These are phyloP conservation scores for Polypterus bichir DNA, from an alignment of 2,113 vertebrate genomes.

Conservation along the genomic window DNA sequence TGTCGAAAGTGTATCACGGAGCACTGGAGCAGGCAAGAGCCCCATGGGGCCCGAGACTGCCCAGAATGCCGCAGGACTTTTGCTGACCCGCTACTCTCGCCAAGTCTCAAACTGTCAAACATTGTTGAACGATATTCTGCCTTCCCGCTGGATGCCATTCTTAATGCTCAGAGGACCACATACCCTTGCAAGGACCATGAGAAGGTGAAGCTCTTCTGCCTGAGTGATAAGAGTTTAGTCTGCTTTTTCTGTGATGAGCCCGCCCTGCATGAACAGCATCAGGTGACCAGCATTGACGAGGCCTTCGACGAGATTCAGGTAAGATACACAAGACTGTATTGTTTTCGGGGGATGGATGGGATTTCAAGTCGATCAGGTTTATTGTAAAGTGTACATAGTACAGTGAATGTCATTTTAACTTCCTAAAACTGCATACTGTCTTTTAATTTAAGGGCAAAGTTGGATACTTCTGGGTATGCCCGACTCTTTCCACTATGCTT, in stretches of 20 bases:
- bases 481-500: too few species aligned
- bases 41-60: constrained; percentile 73
- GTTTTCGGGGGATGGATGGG: too few species aligned
- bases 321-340: constrained; percentile 13
- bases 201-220: constrained; percentile 97
- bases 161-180: constrained; percentile 74
- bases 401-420: too few species aligned
- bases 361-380: too few species aligned
- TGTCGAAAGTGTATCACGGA: constrained; percentile 92
- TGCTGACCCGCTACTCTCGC: constrained; percentile 72
- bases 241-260: constrained; percentile 97
- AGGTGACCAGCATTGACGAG: constrained; percentile 88
- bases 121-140: constrained; percentile 93
- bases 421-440: too few species aligned
- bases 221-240: constrained; percentile 80
- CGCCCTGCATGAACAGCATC: constrained; percentile 85
- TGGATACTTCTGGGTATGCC: too few species aligned
- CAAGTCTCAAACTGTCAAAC: constrained; percentile 94
- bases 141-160: constrained; percentile 87
- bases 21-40: constrained; percentile 90
- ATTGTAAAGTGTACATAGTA: too few species aligned
- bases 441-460: too few species aligned
- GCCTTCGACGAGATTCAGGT: constrained; percentile 95
- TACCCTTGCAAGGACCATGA: constrained; percentile 93
- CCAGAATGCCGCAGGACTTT: constrained; percentile 90